Evolutionary conservation across 1,140 invertebrate genomes (phyloP), one percentile per base, ranked within the genome.

Genomic region (Saxidomus purpurata): DNA sequence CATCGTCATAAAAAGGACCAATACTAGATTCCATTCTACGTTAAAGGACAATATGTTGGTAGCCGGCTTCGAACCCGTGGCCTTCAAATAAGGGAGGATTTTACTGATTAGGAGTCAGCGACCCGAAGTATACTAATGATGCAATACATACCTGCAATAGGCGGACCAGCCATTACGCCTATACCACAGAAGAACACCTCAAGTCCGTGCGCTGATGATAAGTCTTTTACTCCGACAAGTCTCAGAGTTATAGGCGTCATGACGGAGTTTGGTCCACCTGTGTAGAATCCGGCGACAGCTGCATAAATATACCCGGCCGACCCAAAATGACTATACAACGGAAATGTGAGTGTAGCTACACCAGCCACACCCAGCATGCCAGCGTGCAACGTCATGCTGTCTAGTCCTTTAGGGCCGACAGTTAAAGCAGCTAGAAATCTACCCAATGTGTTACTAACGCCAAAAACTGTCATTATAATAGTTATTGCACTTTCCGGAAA

Each of bases 101-200:
- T n/a, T n/a, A n/a, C n/a, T n/a, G n/a, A n/a, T n/a, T n/a, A n/a
- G n/a, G n/a, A n/a, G n/a, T n/a, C n/a, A n/a, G n/a, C n/a, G n/a
- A n/a, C n/a, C n/a, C n/a, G n/a, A n/a, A n/a, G n/a, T n/a, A n/a
- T n/a, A n/a, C n/a, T n/a, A n/a, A n/a, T n/a, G n/a, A n/a, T n/a
- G n/a, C n/a, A 15, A 15, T 74, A 76, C 71, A 25, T 28, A 90
- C 91, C 87, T 61, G 91, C 81, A 36, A 90, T 36, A 2, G 91
- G 91, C 31, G 91, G 89, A 36, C 91, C 91, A 1, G 85, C 59
- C 8, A 92, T 22, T 34, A 82, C 76, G 0, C 91, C 91, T 55
- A 92, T 49, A 2, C 91, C 91, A 49, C 87, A 55, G 25, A 81
- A 74, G 49, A 90, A 67, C 43, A 49, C 67, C 11, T 87, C 59